Conservation (phyloP, 2,888 invertebrate genomes). For the Branchipolynoe longqiensis region DNA sequence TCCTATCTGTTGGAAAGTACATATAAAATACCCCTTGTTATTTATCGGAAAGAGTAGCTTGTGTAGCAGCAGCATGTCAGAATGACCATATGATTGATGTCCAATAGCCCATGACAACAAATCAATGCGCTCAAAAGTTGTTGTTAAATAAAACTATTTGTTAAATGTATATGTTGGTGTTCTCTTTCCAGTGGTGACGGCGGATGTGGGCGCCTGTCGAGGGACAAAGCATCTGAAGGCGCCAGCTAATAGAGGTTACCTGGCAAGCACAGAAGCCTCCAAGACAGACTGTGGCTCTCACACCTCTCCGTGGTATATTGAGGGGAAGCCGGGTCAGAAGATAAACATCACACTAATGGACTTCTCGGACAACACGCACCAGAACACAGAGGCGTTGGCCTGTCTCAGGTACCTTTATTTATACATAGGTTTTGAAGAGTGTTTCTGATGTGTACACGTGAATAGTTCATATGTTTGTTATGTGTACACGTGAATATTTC, state of each 20-base stretch:
- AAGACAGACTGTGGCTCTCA: conserved; percentile 60
- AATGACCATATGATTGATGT: too few species aligned
- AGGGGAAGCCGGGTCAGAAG: conserved; percentile 61
- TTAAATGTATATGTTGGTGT: too few species aligned
- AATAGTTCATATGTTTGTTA: too few species aligned
- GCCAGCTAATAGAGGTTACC: conserved; percentile 28
- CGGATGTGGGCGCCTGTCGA: neutral
- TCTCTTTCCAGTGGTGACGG: conserved; percentile 54
- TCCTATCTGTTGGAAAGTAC: too few species aligned
- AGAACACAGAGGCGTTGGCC: conserved; percentile 59
- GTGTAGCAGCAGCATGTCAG: too few species aligned
- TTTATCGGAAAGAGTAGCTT: too few species aligned
- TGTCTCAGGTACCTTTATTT: conserved; percentile 12
- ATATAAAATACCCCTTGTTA: too few species aligned
- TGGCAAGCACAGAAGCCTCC: conserved; percentile 2
- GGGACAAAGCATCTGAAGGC: conserved; percentile 51
- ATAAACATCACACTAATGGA: conserved; percentile 64
- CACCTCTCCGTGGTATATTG: conserved; percentile 61
- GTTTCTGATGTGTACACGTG: too few species aligned
- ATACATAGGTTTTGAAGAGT: neutral
- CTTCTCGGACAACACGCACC: conserved; percentile 55
- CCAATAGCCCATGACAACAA: too few species aligned
- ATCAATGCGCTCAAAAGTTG: too few species aligned
- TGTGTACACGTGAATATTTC: too few species aligned
- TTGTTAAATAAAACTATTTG: too few species aligned